Conservation (phyloP, 2,113 vertebrate species). For the Hiodon alosoides region DNA sequence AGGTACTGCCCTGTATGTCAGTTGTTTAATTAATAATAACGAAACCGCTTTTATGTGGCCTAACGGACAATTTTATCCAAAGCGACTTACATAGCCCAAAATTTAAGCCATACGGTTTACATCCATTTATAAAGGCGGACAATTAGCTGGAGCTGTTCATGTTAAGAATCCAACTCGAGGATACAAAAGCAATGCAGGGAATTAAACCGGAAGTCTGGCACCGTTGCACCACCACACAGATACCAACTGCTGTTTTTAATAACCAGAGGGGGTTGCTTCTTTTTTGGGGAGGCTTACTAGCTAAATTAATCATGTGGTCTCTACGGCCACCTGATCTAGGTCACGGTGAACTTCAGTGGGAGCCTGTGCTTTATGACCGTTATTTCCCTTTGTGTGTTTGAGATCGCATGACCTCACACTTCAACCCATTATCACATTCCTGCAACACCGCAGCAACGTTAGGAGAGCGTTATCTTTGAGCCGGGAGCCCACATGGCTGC, state of each 20-base stretch:
- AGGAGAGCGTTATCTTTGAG: no score
- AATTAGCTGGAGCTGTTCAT: no score
- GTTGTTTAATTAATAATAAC: no score
- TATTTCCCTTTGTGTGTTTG: not conserved
- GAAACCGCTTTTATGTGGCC: no score
- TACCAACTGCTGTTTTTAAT: not conserved
- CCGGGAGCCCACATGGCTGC: not conserved
- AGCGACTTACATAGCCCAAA: no score
- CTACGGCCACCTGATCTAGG: not conserved
- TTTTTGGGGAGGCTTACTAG: not conserved
- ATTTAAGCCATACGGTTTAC: no score
- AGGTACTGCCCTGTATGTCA: constrained; percentile 40
- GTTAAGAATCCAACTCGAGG: no score
- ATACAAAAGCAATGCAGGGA: no score
- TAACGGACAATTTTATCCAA: no score
- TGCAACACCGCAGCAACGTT: no score
- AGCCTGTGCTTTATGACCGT: not conserved
- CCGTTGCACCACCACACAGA: not conserved
- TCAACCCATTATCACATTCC: not conserved
- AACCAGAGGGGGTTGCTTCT: not conserved
- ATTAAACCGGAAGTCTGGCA: no score
- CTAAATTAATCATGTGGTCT: not conserved
- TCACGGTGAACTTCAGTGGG: not conserved
- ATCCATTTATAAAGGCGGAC: no score
- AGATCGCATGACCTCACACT: not conserved